Base-by-base conservation (phyloP, 2,113 vertebrate genomes). In the Entelurus aequoreus region DNA sequence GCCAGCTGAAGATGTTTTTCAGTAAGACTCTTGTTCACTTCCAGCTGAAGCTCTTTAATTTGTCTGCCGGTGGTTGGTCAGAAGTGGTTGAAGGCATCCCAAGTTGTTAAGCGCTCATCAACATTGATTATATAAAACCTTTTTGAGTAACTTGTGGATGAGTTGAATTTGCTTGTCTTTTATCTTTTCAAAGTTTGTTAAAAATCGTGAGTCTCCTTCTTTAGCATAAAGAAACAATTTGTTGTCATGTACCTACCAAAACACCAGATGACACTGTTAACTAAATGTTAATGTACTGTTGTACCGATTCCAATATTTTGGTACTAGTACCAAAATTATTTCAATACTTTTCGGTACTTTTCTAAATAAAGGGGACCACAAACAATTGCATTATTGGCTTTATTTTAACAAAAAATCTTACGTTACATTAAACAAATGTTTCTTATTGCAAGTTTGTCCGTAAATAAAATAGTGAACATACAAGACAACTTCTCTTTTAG, bases 11-110 rank as follows among this genome's bases (percentile, higher is more conserved):
- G 54, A 28, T 79, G 76, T 75, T 77, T 67, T 76, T 81, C 83
- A 86, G 76, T 83, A 75, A 78, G 74, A 69, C 74, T 88, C 86
- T 83, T 86, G 81, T 88, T 85, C 63, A 15, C 72, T 69, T 83
- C 71, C 81, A 81, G 81, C 82, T 83, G 78, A 84, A 82, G 75
- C 76, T 71, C 75, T 75, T 73, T 79, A 62, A 85, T 85, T 82
- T 83, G 75, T 79, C 66, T 10, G 55, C 74, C 65, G 78, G 72
- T 74, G 69, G 73, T 80, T 79, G 76, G 78, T 82, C 71, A 69
- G 38, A 48, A n/a, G 75, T 70, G 72, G 58, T 65, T 67, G 51
- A 67, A 40, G 36, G 53, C 56, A 64, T 66, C 54, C 28, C 66
- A 74, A 66, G 62, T 63, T 75, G 57, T 44, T 71, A 38, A 54